Evolutionary conservation across 2,888 invertebrate genomes (phyloP).

Genomic region (Lingula anatina): DNA sequence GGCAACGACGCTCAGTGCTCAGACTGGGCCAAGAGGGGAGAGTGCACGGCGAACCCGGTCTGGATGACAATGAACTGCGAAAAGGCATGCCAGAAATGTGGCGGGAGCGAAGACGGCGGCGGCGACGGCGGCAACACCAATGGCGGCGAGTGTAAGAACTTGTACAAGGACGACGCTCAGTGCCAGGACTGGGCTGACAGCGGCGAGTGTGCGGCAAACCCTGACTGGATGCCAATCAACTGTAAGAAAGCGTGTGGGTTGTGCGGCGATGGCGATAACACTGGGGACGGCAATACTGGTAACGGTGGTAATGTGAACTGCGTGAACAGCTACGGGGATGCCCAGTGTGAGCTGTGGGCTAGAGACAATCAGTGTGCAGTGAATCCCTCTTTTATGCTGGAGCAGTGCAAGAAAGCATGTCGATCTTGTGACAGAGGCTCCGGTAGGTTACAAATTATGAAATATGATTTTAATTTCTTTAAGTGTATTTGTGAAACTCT

Average conservation of each 20-base stretch:
- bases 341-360: conserved; percentile 12
- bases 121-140: neutral
- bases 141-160: neutral
- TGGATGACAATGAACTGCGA: conserved; percentile 39
- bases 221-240: conserved; percentile 8
- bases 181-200: conserved; percentile 7
- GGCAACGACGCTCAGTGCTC: conserved; percentile 22
- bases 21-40: conserved; percentile 28
- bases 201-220: conserved; percentile 7
- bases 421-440: neutral
- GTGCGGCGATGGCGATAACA: conserved; percentile 2
- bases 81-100: conserved; percentile 29
- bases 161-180: neutral
- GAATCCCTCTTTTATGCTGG: conserved; percentile 12
- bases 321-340: neutral
- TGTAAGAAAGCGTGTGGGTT: conserved; percentile 7
- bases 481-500: no score
- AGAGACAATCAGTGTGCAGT: conserved; percentile 6
- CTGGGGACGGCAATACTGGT: no score
- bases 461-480: neutral
- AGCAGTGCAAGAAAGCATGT: conserved; percentile 9
- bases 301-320: neutral
- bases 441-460: neutral
- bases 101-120: conserved; percentile 3
- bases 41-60: conserved; percentile 33